phyloP scores from a whole-genome alignment of 2,888 invertebrate species.

The Gastracanthus pulcherrimus region DNA sequence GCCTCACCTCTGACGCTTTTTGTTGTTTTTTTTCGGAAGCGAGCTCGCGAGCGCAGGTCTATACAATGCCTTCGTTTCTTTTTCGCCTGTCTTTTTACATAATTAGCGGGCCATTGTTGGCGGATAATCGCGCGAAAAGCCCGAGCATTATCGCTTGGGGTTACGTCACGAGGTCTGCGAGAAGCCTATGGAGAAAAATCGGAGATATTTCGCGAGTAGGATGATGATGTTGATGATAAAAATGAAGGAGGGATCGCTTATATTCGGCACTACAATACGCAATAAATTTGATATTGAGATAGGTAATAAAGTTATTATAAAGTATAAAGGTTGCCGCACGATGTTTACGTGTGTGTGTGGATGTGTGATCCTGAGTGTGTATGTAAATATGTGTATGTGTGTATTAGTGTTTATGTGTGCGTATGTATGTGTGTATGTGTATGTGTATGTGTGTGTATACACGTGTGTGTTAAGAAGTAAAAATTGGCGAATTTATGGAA shows the following conservation, averaged over 20 bases:
- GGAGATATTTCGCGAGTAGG: background rate
- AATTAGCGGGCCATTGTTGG: constrained; percentile 52
- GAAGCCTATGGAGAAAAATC: background rate
- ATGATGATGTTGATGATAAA: background rate
- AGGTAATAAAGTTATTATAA: constrained; percentile 48
- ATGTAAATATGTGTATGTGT: no score
- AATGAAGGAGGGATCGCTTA: constrained; percentile 2
- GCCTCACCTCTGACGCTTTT: background rate
- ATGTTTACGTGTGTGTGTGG: background rate
- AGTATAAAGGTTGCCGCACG: background rate
- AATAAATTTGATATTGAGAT: constrained; percentile 50
- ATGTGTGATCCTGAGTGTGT: no score
- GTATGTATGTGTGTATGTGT: no score
- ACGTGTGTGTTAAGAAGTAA: background rate
- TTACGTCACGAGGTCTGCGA: constrained; percentile 13
- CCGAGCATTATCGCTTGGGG: background rate
- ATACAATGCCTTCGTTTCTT: background rate
- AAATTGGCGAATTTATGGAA: constrained; percentile 39
- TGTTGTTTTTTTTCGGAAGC: constrained; percentile 9
- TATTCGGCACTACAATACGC: constrained; percentile 12
- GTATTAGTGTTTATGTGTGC: background rate
- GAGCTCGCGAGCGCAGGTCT: background rate
- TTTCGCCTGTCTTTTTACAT: background rate
- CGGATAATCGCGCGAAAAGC: constrained; percentile 33
- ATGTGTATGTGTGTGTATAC: background rate